Evolutionary conservation across 2,888 invertebrate species (phyloP), one percentile per base, ranked within the genome.

Genomic region (Tholera decimalis): DNA sequence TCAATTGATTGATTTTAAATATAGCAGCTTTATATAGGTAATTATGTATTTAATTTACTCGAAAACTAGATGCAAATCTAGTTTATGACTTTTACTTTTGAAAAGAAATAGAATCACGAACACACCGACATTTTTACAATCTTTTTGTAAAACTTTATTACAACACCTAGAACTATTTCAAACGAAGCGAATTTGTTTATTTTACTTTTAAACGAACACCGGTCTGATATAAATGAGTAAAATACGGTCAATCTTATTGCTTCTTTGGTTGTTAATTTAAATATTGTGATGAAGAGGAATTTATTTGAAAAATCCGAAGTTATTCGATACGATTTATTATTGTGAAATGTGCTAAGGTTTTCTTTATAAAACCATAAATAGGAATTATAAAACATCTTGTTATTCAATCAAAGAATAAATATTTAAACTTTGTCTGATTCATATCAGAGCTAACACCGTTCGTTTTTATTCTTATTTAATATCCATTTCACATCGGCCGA

Each of bases 401-500:
- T 79, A 83, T 84, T 60, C 78, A 82, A 85, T 84, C 77, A 60
- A 65, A 81, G 43, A 47, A 63, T 64, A 58, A 75, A 49, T 53
- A 53, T 41, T n/a, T n/a, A n/a, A 75, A 59, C 66, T 80, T 54
- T 43, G 62, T 78, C 80, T 79, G 73, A 54, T 77, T 83, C 47
- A 24, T 51, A 54, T 79, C 82, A 85, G 83, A 91, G 82, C 82
- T 89, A 89, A 92, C 91, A 88, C 85, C 80, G 77, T 75, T 86
- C 81, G 46, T 65, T 85, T 88, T 89, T 89, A 85, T 87, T 80
- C 75, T 86, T 86, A 84, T 84, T 86, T 79, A 87, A 88, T 88
- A 83, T 82, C 75, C 82, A 84, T 88, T 89, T 86, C 86, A 85
- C 82, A 85, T 79, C 77, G 73, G 61, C 81, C 78, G 79, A 68